phyloP scores from a whole-genome alignment of 1,140 invertebrate genomes.

The Heterodera schachtii region DNA sequence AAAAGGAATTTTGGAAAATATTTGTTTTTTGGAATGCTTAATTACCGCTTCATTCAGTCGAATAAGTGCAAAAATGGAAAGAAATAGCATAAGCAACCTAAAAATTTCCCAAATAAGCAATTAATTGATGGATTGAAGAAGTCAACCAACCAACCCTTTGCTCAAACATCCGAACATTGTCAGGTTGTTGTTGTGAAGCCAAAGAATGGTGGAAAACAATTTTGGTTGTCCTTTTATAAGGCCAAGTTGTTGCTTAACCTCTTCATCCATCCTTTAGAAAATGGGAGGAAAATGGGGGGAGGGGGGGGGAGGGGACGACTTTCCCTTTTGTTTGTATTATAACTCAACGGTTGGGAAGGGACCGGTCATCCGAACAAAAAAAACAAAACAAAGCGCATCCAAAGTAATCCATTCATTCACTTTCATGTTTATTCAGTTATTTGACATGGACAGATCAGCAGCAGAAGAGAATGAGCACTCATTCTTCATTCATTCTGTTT shows the following conservation, averaged over 20 bases:
- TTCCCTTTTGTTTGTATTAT: no score
- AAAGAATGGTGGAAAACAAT: neutral
- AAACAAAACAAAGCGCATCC: constrained; percentile 8
- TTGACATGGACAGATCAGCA: no score
- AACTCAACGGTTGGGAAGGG: no score
- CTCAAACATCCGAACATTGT: neutral
- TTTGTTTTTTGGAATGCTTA: neutral
- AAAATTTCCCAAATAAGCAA: neutral
- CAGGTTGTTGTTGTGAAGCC: neutral
- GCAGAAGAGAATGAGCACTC: neutral
- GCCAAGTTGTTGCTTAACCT: no score
- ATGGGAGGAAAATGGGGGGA: no score
- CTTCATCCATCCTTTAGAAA: no score
- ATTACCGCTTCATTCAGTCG: constrained; percentile 2
- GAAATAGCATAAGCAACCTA: neutral
- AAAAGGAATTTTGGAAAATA: neutral
- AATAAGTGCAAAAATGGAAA: constrained; percentile 5
- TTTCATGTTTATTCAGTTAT: no score
- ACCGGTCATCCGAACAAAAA: neutral
- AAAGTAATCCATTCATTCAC: neutral
- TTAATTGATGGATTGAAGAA: neutral
- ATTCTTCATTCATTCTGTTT: neutral
- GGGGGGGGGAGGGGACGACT: no score
- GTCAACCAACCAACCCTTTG: neutral
- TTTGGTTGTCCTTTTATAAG: neutral